Conservation (phyloP, 1,140 invertebrate species). For the Drosophila ohnishii region DNA sequence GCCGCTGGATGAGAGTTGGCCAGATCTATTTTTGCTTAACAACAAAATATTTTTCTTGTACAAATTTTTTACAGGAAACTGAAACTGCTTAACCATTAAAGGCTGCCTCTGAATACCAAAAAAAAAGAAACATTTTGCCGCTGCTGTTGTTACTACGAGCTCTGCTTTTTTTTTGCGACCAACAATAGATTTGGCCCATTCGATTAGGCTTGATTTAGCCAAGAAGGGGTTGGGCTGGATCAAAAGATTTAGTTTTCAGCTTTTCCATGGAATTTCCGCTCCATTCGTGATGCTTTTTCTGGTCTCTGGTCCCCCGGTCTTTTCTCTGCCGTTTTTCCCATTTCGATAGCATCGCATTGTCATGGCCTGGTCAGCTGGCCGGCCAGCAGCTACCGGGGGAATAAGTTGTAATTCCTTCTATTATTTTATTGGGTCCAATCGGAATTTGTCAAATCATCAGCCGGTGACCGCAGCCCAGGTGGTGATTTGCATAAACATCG, state of each 20-base stretch:
- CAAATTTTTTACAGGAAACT: conserved; percentile 73
- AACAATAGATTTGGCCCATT: conserved; percentile 71
- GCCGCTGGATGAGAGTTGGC: conserved; percentile 13
- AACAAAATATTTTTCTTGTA: conserved; percentile 77
- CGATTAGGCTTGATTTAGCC: conserved; percentile 78
- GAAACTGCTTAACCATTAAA: conserved; percentile 76
- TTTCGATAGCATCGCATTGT: conserved; percentile 67
- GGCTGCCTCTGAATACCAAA: conserved; percentile 35
- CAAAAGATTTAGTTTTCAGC: conserved; percentile 67
- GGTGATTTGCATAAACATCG: conserved; percentile 66
- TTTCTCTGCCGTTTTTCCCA: conserved; percentile 32
- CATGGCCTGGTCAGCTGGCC: conserved; percentile 51
- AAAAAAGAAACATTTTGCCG: conserved; percentile 58
- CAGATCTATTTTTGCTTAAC: conserved; percentile 79
- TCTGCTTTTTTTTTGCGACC: conserved; percentile 26
- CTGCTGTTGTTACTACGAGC: conserved; percentile 28
- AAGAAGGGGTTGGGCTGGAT: conserved; percentile 74
- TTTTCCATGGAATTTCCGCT: conserved; percentile 77
- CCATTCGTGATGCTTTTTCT: conserved; percentile 73
- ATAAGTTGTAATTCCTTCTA: conserved; percentile 32
- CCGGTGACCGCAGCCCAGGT: conserved; percentile 2
- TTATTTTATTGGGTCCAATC: conserved; percentile 52
- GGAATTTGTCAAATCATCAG: conserved; percentile 66
- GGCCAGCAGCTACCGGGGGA: conserved; percentile 25
- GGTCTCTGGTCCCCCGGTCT: conserved; percentile 30